phyloP scores from a whole-genome alignment of 1,140 invertebrate species.

The Diachasma alloeum region DNA sequence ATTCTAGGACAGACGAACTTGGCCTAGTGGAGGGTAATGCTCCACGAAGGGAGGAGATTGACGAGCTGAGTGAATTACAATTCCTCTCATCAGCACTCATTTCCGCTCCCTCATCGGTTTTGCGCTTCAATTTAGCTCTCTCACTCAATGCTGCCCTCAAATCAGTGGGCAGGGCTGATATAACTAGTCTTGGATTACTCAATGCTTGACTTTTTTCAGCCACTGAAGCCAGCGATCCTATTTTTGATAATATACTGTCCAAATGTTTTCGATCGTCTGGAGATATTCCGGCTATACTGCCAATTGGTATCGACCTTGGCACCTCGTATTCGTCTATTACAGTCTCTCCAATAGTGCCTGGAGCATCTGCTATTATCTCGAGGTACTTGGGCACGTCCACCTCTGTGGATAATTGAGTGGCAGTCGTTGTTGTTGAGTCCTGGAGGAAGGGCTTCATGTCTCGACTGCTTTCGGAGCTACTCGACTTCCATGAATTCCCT shows the following conservation, averaged over 20 bases:
- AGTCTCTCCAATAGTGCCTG: slow-evolving; percentile 57
- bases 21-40: slow-evolving; percentile 46
- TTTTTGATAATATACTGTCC: slow-evolving; percentile 26
- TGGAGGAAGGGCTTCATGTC: slow-evolving; percentile 58
- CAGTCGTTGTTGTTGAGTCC: slow-evolving; percentile 46
- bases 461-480: slow-evolving; percentile 55
- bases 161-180: slow-evolving; percentile 14
- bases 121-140: slow-evolving; percentile 38
- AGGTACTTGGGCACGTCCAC: slow-evolving; percentile 66
- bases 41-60: slow-evolving; percentile 34
- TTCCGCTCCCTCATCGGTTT: slow-evolving; percentile 43
- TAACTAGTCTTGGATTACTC: slow-evolving; percentile 41
- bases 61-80: slow-evolving; percentile 48
- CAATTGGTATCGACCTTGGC: slow-evolving; percentile 60
- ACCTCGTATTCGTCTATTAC: slow-evolving; percentile 70
- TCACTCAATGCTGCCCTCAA: slow-evolving; percentile 47
- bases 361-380: slow-evolving; percentile 63
- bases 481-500: slow-evolving; percentile 62
- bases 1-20: slow-evolving; percentile 53
- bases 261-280: slow-evolving; percentile 20
- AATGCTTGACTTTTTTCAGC: slow-evolving; percentile 53
- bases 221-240: slow-evolving; percentile 46
- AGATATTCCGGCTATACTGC: slow-evolving; percentile 24
- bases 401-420: slow-evolving; percentile 32
- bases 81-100: slow-evolving; percentile 48